phyloP scores from a whole-genome alignment of 2,797 vertebrate genomes.

The Oophaga sylvatica region DNA sequence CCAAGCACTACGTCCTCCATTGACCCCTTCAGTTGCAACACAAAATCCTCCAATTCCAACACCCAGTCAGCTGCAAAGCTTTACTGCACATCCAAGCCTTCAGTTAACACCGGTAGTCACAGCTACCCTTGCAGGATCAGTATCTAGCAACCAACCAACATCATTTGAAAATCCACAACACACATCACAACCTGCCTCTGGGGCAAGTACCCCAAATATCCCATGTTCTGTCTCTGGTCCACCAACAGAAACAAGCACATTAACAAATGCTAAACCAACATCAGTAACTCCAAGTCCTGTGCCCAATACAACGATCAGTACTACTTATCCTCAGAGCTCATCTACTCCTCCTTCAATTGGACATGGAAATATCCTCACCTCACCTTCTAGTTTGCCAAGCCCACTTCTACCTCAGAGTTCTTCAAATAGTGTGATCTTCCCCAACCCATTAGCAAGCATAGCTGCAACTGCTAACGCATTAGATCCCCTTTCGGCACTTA shows the following conservation, averaged over 20 bases:
- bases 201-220: slow-evolving; percentile 78
- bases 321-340: slow-evolving; percentile 82
- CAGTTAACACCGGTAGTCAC: slow-evolving; percentile 86
- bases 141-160: slow-evolving; percentile 74
- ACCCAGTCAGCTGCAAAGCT: slow-evolving; percentile 85
- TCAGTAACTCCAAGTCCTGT: slow-evolving; percentile 78
- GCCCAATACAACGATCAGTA: slow-evolving; percentile 72
- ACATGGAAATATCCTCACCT: slow-evolving; percentile 84
- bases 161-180: slow-evolving; percentile 82
- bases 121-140: slow-evolving; percentile 76
- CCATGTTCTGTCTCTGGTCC: slow-evolving; percentile 74
- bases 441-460: slow-evolving; percentile 96
- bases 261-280: slow-evolving; percentile 74
- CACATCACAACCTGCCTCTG: slow-evolving; percentile 80
- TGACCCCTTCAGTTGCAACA: slow-evolving; percentile 76
- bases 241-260: slow-evolving; percentile 75
- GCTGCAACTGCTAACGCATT: slow-evolving; percentile 96
- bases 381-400: slow-evolving; percentile 88
- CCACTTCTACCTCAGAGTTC: slow-evolving; percentile 96
- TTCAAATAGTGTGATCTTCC: slow-evolving; percentile 96
- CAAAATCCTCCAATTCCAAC: slow-evolving; percentile 77
- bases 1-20: slow-evolving; percentile 80
- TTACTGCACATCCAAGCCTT: slow-evolving; percentile 83
- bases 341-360: slow-evolving; percentile 85
- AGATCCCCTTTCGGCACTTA: slow-evolving; percentile 91